A percentile compares a stretch with the other conserved stretches of the same genome.
Conservation (phyloP, 2,888 invertebrate genomes). For the Drosophila lutescens region DNA sequence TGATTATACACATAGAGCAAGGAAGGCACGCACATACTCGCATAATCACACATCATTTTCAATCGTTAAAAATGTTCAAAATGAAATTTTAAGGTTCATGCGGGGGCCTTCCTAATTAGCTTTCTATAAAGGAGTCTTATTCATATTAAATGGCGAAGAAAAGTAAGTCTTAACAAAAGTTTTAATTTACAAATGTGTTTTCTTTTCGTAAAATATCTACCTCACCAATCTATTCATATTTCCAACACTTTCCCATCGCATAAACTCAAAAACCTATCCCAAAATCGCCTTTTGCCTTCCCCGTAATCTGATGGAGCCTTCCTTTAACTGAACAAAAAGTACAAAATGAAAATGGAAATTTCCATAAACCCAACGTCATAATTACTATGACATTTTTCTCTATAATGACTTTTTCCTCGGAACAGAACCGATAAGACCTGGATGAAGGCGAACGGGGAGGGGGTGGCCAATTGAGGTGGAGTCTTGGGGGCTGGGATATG, state of each 20-base stretch:
- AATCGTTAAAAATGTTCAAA: constrained; percentile 28
- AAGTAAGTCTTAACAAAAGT: too few species aligned
- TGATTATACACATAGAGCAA: constrained; percentile 10
- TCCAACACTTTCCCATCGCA: background rate
- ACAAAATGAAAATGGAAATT: constrained; percentile 42
- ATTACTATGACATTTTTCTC: constrained; percentile 70
- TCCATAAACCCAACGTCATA: constrained; percentile 74
- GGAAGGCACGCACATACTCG: background rate
- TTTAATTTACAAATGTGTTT: too few species aligned
- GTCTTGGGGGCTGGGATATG: constrained; percentile 28
- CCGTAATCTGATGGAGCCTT: constrained; percentile 4
- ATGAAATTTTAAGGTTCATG: background rate
- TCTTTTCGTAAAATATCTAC: background rate
- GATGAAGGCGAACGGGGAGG: background rate
- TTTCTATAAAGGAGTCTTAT: background rate
- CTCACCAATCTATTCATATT: background rate
- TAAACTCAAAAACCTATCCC: constrained; percentile 4
- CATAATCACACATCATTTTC: constrained; percentile 11
- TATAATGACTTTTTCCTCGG: constrained; percentile 32
- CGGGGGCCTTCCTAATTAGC: background rate
- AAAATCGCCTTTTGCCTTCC: background rate
- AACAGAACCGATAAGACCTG: constrained; percentile 33
- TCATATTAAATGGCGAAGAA: background rate
- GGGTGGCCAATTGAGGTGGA: constrained; percentile 22
- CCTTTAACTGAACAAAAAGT: constrained; percentile 15